phyloP scores from a whole-genome alignment of 2,888 invertebrate species.

The Caenorhabditis wallacei region DNA sequence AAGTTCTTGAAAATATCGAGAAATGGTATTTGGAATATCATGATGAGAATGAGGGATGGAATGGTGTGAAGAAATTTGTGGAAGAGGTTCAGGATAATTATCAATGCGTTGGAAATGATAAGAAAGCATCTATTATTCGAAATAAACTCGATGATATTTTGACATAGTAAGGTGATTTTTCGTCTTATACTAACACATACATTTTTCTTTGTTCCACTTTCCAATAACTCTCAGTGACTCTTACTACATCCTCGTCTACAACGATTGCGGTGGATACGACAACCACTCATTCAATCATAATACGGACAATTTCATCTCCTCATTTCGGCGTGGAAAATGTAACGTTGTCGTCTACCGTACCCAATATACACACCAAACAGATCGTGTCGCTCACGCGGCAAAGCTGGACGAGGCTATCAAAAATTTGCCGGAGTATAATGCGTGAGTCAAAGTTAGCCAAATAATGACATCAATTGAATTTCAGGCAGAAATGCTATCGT shows the following conservation, averaged over 20 bases:
- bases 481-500: neutral
- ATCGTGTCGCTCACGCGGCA: neutral
- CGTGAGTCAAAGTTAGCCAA: too few species aligned
- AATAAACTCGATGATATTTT: neutral
- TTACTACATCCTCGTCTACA: constrained; percentile 11
- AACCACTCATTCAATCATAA: neutral
- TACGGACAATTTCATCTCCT: neutral
- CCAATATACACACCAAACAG: neutral
- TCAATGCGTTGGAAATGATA: neutral
- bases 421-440: neutral
- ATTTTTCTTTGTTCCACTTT: too few species aligned
- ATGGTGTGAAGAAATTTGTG: neutral
- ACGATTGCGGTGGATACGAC: neutral
- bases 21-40: constrained; percentile 8
- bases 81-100: constrained; percentile 9
- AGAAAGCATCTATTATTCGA: neutral
- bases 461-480: too few species aligned
- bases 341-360: constrained; percentile 9
- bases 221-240: neutral
- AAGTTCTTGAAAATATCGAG: neutral
- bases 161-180: neutral
- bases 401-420: neutral
- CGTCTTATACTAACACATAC: neutral
- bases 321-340: constrained; percentile 2
- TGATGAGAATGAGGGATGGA: neutral